phyloP scores from a whole-genome alignment of 2,797 vertebrate species.

The Thamnophis elegans region DNA sequence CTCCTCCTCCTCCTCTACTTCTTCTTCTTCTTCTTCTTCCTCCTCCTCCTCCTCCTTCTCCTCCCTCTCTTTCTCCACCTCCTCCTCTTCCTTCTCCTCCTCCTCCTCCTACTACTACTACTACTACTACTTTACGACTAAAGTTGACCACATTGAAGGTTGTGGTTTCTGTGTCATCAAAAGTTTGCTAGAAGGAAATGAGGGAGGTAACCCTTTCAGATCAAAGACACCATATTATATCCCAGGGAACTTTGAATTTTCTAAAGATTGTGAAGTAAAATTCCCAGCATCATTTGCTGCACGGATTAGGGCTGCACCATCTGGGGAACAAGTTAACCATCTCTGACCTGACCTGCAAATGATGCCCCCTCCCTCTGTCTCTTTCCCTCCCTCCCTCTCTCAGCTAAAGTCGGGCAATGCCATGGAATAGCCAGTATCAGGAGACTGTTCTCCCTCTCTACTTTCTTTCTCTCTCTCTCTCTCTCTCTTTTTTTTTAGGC shows the following conservation, averaged over 20 bases:
- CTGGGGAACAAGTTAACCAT: background rate
- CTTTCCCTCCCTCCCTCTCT: background rate
- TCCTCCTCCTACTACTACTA: background rate
- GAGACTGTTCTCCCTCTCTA: too few species aligned
- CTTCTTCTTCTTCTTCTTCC: too few species aligned
- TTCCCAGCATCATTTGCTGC: background rate
- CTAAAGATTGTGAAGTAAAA: background rate
- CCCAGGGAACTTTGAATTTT: background rate
- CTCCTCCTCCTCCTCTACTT: accelerated
- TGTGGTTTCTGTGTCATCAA: background rate
- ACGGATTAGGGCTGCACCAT: background rate
- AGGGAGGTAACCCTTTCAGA: background rate
- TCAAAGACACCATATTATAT: background rate
- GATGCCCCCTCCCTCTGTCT: background rate
- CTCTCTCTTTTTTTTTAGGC: too few species aligned
- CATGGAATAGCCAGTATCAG: background rate
- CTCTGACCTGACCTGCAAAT: background rate
- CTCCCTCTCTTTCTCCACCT: accelerated
- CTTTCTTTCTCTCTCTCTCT: too few species aligned
- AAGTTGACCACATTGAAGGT: background rate
- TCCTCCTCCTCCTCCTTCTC: too few species aligned
- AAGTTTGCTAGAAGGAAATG: background rate
- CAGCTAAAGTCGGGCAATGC: background rate
- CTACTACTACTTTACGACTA: background rate
- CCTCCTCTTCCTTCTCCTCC: accelerated